Evolutionary conservation across 2,888 invertebrate genomes (phyloP).

Genomic region (Rapana venosa): DNA sequence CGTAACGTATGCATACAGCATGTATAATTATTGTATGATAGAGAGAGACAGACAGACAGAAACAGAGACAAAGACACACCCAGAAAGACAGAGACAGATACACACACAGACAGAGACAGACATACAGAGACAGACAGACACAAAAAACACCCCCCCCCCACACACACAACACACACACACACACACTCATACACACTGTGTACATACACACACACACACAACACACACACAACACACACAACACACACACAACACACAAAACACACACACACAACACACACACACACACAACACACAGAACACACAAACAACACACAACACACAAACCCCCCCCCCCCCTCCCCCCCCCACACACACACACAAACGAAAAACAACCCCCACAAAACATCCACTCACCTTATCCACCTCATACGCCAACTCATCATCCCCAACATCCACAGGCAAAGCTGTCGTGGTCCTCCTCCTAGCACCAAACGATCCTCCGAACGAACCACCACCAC

Average conservation of each 20-base stretch:
- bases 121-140: background rate
- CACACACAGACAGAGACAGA: background rate
- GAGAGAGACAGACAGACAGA: background rate
- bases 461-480: background rate
- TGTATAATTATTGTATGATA: background rate
- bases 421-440: background rate
- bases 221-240: constrained; percentile 16
- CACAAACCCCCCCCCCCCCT: too few species aligned
- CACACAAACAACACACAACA: too few species aligned
- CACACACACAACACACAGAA: constrained; percentile 24
- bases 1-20: too few species aligned
- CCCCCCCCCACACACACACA: constrained; percentile 28
- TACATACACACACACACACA: constrained; percentile 3
- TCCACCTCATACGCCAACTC: background rate
- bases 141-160: too few species aligned
- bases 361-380: background rate
- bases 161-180: background rate
- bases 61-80: background rate
- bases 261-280: constrained; percentile 30
- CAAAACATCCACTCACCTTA: background rate
- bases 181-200: background rate
- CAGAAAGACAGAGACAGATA: background rate
- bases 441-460: background rate
- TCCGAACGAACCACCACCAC: background rate
- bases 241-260: background rate